Evolutionary conservation across 2,797 vertebrate species (phyloP), one percentile per base, ranked within the genome.

Genomic region (Sebastes aleutianus): DNA sequence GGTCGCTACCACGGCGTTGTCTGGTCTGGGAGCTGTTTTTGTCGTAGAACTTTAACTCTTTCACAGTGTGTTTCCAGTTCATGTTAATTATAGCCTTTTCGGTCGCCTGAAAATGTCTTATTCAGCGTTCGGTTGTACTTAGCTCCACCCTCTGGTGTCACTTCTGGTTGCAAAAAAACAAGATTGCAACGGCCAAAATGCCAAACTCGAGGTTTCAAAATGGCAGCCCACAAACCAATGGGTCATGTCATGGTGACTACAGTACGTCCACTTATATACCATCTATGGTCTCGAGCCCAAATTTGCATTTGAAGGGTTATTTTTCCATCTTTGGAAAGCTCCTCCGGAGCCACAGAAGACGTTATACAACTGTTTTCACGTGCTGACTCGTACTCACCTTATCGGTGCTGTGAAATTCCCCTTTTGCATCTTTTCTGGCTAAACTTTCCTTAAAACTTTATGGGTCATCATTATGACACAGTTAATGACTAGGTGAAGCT

Each of bases 401-500:
- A 32, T 54, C 14, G 3, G 4, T 8, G 73, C 1, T 50, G 9
- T 20, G 47, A 67, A 80, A 61, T 22, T 34, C 20, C 2, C 13
- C 32, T 39, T 43, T 70, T 43, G 10, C 31, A 26, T 70, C 10
- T 62, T 69, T 58, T 70, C 3, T 34, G 7, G 13, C 27, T 73
- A 1, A 39, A 64, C 31, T 56, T 66, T 31, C 31, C 57, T 73
- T 63, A 13, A 69, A 57, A 50, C 18, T 43, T 68, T 53, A 31
- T 24, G 65, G 32, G 20, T 76, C 29, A n/a, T 75, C 63, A 31
- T 31, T 24, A 13, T 26, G 13, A 76, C 4, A 31, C 20, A 50
- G 36, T n/a, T 72, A 86, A 89, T 66, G 58, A 80, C 13, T 58
- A 47, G 66, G 74, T 79, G 47, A 81, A 65, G 53, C 29, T 13